phyloP scores from a whole-genome alignment of 2,888 invertebrate genomes.

The Netelia melanura region DNA sequence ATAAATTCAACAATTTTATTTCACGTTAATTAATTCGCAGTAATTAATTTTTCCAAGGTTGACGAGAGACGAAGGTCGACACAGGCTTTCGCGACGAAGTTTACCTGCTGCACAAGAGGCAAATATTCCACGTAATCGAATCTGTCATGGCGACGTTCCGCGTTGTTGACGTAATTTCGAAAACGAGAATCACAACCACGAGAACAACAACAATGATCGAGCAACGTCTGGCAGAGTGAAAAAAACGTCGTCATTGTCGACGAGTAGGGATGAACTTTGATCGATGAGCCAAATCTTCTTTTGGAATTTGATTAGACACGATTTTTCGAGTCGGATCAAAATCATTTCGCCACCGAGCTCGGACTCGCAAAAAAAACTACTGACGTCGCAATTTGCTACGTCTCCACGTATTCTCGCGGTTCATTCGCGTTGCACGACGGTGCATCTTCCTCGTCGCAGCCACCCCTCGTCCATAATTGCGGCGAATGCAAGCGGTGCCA shows the following conservation, averaged over 20 bases:
- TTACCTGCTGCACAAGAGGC: slow-evolving; percentile 78
- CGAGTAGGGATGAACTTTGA: neutral
- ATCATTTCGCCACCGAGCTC: slow-evolving; percentile 23
- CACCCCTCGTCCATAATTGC: neutral
- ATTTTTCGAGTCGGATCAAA: slow-evolving; percentile 19
- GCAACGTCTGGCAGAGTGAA: slow-evolving; percentile 56
- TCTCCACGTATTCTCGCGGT: neutral
- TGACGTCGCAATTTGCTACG: slow-evolving; percentile 5
- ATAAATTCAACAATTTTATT: neutral
- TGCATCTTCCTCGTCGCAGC: slow-evolving; percentile 16
- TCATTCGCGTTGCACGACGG: slow-evolving; percentile 21
- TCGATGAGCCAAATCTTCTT: slow-evolving; percentile 2
- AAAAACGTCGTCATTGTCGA: slow-evolving; percentile 46
- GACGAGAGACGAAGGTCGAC: neutral
- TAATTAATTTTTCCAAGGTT: neutral
- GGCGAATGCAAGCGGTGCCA: slow-evolving; percentile 68
- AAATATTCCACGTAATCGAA: slow-evolving; percentile 80
- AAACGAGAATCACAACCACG: slow-evolving; percentile 45
- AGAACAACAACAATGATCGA: slow-evolving; percentile 70
- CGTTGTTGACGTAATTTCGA: neutral
- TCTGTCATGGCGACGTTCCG: slow-evolving; percentile 66
- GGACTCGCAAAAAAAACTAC: neutral
- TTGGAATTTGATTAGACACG: slow-evolving; percentile 30
- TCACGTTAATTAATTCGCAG: neutral
- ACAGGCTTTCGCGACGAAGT: slow-evolving; percentile 31